A percentile compares a stretch with the other conserved stretches of the same genome.
These are phyloP conservation scores for Solen grandis DNA, from an alignment of 1,140 invertebrate genomes.

Conservation along the genomic window DNA sequence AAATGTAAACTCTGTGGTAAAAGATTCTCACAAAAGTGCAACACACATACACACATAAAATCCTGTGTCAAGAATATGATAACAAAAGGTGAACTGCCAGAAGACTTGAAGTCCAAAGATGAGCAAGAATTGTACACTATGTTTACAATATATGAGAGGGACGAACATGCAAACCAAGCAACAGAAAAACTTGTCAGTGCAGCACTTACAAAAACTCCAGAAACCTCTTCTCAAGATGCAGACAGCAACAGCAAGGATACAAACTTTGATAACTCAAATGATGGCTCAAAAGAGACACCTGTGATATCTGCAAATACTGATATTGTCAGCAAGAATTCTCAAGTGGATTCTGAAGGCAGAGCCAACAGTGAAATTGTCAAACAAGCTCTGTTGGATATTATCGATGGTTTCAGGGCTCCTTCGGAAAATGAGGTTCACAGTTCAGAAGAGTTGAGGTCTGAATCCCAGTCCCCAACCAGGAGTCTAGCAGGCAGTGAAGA, in stretches of 20 bases:
- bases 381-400: slow-evolving; percentile 43
- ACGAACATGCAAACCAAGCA: neutral
- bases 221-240: too few relatives aligned
- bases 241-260: too few relatives aligned
- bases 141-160: slow-evolving; percentile 23
- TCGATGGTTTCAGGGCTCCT: slow-evolving; percentile 20
- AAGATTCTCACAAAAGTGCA: slow-evolving; percentile 96
- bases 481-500: neutral
- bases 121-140: slow-evolving; percentile 35
- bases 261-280: too few relatives aligned
- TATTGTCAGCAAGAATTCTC: neutral
- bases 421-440: neutral
- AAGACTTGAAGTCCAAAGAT: neutral
- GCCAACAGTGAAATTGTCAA: slow-evolving; percentile 44
- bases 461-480: neutral
- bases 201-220: neutral
- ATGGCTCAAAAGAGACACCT: too few relatives aligned
- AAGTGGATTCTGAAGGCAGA: neutral
- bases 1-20: slow-evolving; percentile 98
- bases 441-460: neutral
- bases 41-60: slow-evolving; percentile 51
- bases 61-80: slow-evolving; percentile 35
- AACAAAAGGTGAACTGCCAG: slow-evolving; percentile 24
- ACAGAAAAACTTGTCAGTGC: neutral
- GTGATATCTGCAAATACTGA: neutral